phyloP scores from a whole-genome alignment of 35 echinoderm and acorn worm genomes.

The Amphiura filiformis region DNA sequence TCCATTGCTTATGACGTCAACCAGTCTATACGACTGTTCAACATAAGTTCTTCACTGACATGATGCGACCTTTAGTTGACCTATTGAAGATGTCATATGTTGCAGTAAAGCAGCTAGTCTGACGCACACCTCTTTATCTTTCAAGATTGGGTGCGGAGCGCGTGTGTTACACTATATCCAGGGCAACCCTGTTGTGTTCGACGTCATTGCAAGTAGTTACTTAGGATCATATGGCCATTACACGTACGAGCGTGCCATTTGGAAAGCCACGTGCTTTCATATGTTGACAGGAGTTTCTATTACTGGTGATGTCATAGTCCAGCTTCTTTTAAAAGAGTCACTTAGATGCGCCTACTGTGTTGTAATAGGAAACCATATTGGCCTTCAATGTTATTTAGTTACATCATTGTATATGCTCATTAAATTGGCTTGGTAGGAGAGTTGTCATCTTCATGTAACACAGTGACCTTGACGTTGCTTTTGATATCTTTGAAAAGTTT shows the following conservation, averaged over 20 bases:
- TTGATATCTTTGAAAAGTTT: no score
- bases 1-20: neutral
- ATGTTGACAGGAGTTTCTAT: neutral
- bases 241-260: neutral
- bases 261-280: neutral
- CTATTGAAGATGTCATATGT: neutral
- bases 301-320: neutral
- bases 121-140: neutral
- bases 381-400: no score
- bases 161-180: neutral
- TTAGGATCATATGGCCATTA: neutral
- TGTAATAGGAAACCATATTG: neutral
- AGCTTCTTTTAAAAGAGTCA: neutral
- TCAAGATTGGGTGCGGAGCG: neutral
- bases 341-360: neutral
- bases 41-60: neutral
- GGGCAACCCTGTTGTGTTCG: neutral
- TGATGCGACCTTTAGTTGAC: neutral
- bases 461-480: no score
- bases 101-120: neutral
- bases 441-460: no score
- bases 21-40: neutral
- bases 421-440: no score
- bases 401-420: no score
- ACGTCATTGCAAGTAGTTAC: neutral